phyloP scores from a whole-genome alignment of 2,888 invertebrate genomes.

The Caenorhabditis becei region DNA sequence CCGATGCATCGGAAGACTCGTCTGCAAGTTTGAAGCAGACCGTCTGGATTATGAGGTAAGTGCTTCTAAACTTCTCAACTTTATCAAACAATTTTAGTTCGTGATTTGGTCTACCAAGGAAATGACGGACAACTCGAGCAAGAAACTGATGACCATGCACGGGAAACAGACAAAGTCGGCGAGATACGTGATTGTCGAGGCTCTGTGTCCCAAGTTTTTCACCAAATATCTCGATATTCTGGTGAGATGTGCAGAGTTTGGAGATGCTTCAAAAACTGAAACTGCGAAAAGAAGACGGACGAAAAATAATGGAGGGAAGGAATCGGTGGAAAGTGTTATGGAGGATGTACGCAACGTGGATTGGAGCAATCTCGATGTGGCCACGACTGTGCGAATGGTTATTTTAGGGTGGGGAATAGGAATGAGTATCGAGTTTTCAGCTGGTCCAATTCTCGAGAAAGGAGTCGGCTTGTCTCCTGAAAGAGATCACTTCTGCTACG shows the following conservation, averaged over 20 bases:
- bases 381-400: constrained; percentile 58
- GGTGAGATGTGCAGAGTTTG: constrained; percentile 59
- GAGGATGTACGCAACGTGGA: constrained; percentile 59
- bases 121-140: constrained; percentile 32
- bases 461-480: constrained; percentile 53
- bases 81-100: constrained; percentile 30
- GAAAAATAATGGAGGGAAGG: constrained; percentile 22
- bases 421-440: background rate
- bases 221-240: constrained; percentile 57
- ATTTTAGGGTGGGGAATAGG: background rate
- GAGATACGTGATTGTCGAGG: constrained; percentile 46
- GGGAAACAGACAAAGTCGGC: constrained; percentile 27
- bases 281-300: background rate
- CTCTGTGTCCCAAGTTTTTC: constrained; percentile 55
- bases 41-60: constrained; percentile 49
- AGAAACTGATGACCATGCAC: constrained; percentile 22
- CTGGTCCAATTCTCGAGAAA: constrained; percentile 59
- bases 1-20: constrained; percentile 45
- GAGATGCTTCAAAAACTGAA: constrained; percentile 49
- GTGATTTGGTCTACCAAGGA: constrained; percentile 59
- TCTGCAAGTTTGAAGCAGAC: constrained; percentile 59
- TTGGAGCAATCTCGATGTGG: constrained; percentile 58
- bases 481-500: constrained; percentile 52
- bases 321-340: constrained; percentile 52
- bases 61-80: background rate